A percentile compares a stretch with the other conserved stretches of the same genome.
Conservation (phyloP, 2,888 invertebrate genomes). For the Petrolisthes manimaculis region DNA sequence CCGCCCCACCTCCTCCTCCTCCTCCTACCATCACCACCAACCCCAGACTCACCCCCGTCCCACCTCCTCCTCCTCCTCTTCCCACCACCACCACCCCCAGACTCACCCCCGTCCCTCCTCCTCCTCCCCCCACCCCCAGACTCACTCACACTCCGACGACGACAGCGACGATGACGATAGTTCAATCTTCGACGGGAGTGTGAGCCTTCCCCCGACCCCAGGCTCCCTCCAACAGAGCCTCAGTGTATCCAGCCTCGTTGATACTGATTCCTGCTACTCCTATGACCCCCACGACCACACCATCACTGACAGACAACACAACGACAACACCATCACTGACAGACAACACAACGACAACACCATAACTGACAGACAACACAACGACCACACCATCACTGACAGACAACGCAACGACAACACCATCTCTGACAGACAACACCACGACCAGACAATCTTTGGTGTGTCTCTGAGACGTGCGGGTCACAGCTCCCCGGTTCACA, state of each 20-base stretch:
- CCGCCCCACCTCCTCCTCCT: not conserved
- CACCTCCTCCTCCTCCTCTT: not conserved
- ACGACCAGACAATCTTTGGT: slow-evolving; percentile 43
- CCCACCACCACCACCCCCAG: not conserved
- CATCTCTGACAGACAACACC: not conserved
- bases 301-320: not conserved
- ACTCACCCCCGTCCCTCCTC: not conserved
- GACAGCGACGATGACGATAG: slow-evolving; percentile 38
- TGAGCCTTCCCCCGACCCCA: slow-evolving; percentile 56
- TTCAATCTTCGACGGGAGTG: slow-evolving; percentile 46
- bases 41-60: not conserved
- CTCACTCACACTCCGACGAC: slow-evolving; percentile 26
- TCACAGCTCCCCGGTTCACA: not conserved
- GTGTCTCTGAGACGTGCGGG: slow-evolving; percentile 37
- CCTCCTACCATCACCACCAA: not conserved
- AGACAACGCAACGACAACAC: not conserved
- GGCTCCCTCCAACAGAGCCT: slow-evolving; percentile 35
- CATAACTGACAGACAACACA: not conserved
- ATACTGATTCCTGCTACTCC: slow-evolving; percentile 43
- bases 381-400: slow-evolving; percentile 27
- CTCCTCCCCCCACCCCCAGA: slow-evolving; percentile 2
- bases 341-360: no score
- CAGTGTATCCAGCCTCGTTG: slow-evolving; percentile 45
- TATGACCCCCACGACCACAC: slow-evolving; percentile 31
- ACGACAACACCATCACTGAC: not conserved